Conservation (phyloP, 2,888 invertebrate genomes). For the Cheilosia grossa region DNA sequence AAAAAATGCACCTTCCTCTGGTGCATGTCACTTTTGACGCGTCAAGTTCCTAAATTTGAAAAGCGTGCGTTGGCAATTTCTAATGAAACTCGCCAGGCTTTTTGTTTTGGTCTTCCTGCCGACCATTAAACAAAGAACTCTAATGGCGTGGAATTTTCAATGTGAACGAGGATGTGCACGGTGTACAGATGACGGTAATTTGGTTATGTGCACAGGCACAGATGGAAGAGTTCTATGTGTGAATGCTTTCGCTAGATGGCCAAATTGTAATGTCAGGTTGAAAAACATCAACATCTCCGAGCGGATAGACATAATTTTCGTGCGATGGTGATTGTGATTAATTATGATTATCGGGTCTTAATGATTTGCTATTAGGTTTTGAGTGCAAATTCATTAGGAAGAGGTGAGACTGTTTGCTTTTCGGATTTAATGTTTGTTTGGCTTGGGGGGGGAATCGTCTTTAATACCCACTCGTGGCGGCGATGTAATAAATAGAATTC, state of each 20-base stretch:
- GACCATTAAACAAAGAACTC: slow-evolving; percentile 54
- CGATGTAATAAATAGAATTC: slow-evolving; percentile 38
- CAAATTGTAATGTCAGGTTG: slow-evolving; percentile 67
- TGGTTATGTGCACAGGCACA: slow-evolving; percentile 52
- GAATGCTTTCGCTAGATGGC: slow-evolving; percentile 50
- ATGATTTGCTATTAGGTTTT: slow-evolving; percentile 65
- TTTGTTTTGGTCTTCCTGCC: slow-evolving; percentile 18
- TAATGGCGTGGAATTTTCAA: slow-evolving; percentile 64
- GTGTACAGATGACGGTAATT: slow-evolving; percentile 49
- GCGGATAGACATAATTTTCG: slow-evolving; percentile 57
- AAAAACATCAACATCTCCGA: neutral
- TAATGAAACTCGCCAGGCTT: slow-evolving; percentile 52
- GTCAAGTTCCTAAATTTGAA: slow-evolving; percentile 75
- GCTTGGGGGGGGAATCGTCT: neutral
- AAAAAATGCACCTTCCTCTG: slow-evolving; percentile 25
- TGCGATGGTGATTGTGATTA: slow-evolving; percentile 74
- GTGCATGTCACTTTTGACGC: slow-evolving; percentile 72
- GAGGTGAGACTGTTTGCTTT: slow-evolving; percentile 55
- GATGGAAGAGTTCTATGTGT: slow-evolving; percentile 19
- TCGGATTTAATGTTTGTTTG: slow-evolving; percentile 36
- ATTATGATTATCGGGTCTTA: slow-evolving; percentile 70
- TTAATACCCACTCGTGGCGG: neutral
- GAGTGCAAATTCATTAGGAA: slow-evolving; percentile 58
- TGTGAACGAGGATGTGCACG: slow-evolving; percentile 1
- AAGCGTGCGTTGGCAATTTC: slow-evolving; percentile 74